Conservation (phyloP, 1,140 invertebrate genomes). For the Anoplolepis gracilipes region DNA sequence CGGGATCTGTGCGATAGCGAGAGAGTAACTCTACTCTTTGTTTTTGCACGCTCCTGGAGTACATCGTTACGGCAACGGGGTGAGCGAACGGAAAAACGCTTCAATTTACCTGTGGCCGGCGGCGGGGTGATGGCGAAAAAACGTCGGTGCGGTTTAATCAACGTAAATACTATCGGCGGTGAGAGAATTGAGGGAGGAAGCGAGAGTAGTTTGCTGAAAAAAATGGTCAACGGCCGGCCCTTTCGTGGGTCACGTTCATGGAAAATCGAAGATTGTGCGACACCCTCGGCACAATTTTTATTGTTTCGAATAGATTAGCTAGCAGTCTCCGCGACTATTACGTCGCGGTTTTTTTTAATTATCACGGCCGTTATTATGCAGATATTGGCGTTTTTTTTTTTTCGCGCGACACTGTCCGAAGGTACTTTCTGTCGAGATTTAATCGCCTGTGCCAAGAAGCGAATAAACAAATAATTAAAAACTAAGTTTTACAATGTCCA, state of each 20-base stretch:
- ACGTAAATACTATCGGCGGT: slow-evolving; percentile 53
- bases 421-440: slow-evolving; percentile 19
- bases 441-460: neutral
- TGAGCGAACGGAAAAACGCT: slow-evolving; percentile 53
- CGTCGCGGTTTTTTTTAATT: slow-evolving; percentile 29
- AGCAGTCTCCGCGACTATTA: neutral
- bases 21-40: slow-evolving; percentile 33
- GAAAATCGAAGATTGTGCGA: slow-evolving; percentile 51
- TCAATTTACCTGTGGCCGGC: slow-evolving; percentile 60
- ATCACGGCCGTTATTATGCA: neutral
- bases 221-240: neutral
- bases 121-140: slow-evolving; percentile 33
- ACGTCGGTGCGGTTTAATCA: slow-evolving; percentile 61
- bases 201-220: neutral
- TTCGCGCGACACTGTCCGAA: neutral
- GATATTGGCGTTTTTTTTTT: neutral
- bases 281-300: slow-evolving; percentile 35
- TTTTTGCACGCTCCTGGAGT: slow-evolving; percentile 33
- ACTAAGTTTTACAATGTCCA: slow-evolving; percentile 7
- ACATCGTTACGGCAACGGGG: slow-evolving; percentile 35
- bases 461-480: slow-evolving; percentile 8
- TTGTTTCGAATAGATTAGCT: slow-evolving; percentile 36
- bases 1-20: slow-evolving; percentile 9
- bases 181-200: neutral
- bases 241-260: slow-evolving; percentile 1